Evolutionary conservation across 2,113 vertebrate genomes (phyloP).

Genomic region (Taxidea taxus): DNA sequence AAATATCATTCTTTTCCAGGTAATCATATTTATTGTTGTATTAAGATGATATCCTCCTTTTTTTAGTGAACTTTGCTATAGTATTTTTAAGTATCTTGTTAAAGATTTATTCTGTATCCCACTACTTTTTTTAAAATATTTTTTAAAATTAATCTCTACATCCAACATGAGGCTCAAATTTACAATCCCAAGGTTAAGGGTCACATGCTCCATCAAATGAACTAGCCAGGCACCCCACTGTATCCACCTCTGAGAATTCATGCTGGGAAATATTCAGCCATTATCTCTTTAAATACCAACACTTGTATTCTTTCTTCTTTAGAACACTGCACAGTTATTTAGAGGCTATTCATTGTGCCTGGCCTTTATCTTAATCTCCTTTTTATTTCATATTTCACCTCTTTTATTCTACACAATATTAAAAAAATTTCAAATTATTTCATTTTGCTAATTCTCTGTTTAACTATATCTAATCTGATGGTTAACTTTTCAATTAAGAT

Average conservation of each 20-base stretch:
- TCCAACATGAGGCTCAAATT: too few relatives aligned
- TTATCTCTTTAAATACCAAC: background rate
- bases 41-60: background rate
- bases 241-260: background rate
- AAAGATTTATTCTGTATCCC: background rate
- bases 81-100: background rate
- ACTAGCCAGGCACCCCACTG: background rate
- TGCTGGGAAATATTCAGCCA: background rate
- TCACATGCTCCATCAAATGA: background rate
- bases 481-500: background rate
- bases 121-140: background rate
- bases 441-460: conserved; percentile 1
- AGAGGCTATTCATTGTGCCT: background rate
- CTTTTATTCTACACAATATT: background rate
- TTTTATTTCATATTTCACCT: background rate
- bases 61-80: background rate
- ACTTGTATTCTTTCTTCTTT: background rate
- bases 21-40: background rate
- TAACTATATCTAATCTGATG: background rate
- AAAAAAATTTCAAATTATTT: background rate
- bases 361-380: background rate
- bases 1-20: background rate
- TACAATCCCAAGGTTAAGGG: background rate
- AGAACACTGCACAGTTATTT: background rate
- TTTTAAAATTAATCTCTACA: too few relatives aligned